Percentiles rank a stretch among this genome's conserved stretches.
These are phyloP conservation scores for Thymelicus lineola DNA, from an alignment of 2,888 invertebrate species.

Conservation along the genomic window DNA sequence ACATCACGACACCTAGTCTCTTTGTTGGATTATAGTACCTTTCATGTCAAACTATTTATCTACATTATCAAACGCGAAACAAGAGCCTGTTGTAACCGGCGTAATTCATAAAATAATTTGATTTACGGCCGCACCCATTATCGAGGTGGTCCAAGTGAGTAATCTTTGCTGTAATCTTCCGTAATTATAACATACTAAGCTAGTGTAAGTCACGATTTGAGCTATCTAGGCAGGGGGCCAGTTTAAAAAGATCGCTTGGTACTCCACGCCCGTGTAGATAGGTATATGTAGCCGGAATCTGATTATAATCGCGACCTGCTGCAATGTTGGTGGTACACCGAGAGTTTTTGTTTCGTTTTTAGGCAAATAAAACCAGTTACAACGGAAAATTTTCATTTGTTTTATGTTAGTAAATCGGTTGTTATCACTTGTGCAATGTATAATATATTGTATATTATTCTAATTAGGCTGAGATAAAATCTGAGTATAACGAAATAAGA, in stretches of 20 bases:
- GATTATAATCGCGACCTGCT: conserved; percentile 71
- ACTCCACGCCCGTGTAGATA: conserved; percentile 53
- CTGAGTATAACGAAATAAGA: too few species aligned
- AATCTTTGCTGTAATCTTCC: conserved; percentile 67
- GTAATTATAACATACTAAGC: conserved; percentile 79
- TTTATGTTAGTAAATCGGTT: too few species aligned
- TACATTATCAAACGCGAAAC: conserved; percentile 35
- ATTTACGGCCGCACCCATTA: conserved; percentile 57
- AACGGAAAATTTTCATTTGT: too few species aligned
- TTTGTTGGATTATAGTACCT: conserved; percentile 21
- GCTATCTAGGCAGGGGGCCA: conserved; percentile 67
- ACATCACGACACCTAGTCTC: conserved; percentile 4
- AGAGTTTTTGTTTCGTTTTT: conserved; percentile 5
- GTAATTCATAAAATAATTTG: conserved; percentile 42
- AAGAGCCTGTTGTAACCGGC: conserved; percentile 22
- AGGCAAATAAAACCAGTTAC: too few species aligned
- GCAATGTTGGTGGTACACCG: conserved; percentile 58
- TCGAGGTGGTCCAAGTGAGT: conserved; percentile 64
- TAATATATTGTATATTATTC: too few species aligned
- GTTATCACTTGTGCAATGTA: too few species aligned
- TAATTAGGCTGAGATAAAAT: too few species aligned
- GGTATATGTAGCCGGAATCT: conserved; percentile 64
- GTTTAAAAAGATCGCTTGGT: conserved; percentile 64
- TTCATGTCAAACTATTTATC: conserved; percentile 36
- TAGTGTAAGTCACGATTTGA: conserved; percentile 80